phyloP scores from a whole-genome alignment of 2,797 vertebrate genomes.

The Oreonectes daqikongensis region DNA sequence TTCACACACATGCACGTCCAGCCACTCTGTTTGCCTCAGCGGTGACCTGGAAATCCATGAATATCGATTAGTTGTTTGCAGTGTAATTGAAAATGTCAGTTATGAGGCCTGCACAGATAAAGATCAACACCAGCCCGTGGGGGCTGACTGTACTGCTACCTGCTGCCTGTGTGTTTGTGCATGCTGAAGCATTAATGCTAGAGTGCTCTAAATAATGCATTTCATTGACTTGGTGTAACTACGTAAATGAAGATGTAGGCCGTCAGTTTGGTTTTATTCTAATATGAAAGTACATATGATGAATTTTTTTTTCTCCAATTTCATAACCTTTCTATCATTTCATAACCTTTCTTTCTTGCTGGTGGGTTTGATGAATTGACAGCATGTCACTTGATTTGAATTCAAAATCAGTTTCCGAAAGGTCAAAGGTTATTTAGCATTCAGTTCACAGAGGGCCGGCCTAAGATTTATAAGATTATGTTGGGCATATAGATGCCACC shows the following conservation, averaged over 20 bases:
- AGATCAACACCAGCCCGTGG: constrained; percentile 82
- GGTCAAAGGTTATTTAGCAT: constrained; percentile 79
- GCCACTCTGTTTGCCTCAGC: constrained; percentile 79
- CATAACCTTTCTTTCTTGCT: constrained; percentile 57
- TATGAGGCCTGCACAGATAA: constrained; percentile 84
- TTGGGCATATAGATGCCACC: constrained; percentile 33
- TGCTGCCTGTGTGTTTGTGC: constrained; percentile 54
- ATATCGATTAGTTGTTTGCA: constrained; percentile 94
- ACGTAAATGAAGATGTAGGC: constrained; percentile 41
- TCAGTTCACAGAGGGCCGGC: constrained; percentile 69
- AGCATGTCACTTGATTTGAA: constrained; percentile 72
- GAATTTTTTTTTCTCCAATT: constrained; percentile 24
- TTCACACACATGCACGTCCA: constrained; percentile 52
- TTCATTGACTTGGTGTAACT: constrained; percentile 52
- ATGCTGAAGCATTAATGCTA: constrained; percentile 6
- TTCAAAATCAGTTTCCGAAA: constrained; percentile 75
- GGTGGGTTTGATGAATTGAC: constrained; percentile 67
- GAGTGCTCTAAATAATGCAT: constrained; percentile 51
- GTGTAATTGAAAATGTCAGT: constrained; percentile 96
- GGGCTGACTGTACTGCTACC: constrained; percentile 71
- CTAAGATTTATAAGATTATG: constrained; percentile 55
- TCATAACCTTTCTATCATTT: constrained; percentile 49
- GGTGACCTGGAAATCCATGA: constrained; percentile 87
- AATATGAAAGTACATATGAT: constrained; percentile 40
- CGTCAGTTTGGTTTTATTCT: constrained; percentile 45